phyloP scores from a whole-genome alignment of 1,140 invertebrate genomes.

The Scaptomyza graminum region DNA sequence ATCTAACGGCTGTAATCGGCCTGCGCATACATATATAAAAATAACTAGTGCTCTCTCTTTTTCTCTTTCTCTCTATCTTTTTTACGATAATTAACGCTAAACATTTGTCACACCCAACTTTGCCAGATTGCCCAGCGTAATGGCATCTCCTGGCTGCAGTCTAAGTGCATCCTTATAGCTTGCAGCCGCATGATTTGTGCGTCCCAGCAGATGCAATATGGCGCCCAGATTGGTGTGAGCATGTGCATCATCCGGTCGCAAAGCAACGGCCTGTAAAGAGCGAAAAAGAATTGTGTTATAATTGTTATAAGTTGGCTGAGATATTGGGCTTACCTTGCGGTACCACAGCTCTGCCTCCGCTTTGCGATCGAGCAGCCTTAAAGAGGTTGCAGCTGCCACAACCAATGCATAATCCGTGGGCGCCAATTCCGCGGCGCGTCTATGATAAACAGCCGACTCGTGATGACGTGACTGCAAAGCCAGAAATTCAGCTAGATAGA shows the following conservation, averaged over 20 bases:
- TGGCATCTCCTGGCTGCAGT: conserved; percentile 92
- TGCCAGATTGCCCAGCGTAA: conserved; percentile 94
- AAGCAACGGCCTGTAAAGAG: conserved; percentile 68
- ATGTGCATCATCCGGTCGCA: conserved; percentile 87
- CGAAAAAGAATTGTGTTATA: background rate
- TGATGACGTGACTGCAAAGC: conserved; percentile 89
- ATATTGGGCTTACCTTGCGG: conserved; percentile 86
- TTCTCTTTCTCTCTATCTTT: background rate
- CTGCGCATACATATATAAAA: conserved; percentile 54
- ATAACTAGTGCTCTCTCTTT: conserved; percentile 50
- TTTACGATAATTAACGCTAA: conserved; percentile 51
- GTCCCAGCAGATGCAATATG: conserved; percentile 95
- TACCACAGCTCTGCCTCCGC: conserved; percentile 94
- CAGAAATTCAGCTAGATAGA: conserved; percentile 92
- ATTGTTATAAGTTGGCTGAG: background rate
- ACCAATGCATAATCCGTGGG: conserved; percentile 92
- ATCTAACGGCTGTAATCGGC: conserved; percentile 49
- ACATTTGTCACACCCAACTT: conserved; percentile 86
- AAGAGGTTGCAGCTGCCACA: conserved; percentile 93
- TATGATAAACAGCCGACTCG: conserved; percentile 92
- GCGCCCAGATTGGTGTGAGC: conserved; percentile 97
- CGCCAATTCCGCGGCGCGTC: conserved; percentile 89
- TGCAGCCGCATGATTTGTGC: conserved; percentile 92
- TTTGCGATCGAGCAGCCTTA: conserved; percentile 91
- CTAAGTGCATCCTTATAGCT: conserved; percentile 92